Conservation (phyloP, 2,888 invertebrate genomes). For the Trissolcus brochymenae region DNA sequence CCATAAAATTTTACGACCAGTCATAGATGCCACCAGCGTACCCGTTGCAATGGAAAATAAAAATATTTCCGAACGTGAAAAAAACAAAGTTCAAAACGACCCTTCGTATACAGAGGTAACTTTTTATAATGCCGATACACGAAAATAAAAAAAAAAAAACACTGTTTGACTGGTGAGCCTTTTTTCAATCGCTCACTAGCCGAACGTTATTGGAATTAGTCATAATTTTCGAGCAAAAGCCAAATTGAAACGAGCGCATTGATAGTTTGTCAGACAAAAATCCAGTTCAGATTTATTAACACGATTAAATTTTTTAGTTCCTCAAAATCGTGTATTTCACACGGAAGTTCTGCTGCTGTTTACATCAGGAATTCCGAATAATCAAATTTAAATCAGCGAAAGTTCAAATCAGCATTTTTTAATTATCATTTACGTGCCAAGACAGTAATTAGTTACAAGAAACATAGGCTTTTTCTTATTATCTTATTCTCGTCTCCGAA, state of each 20-base stretch:
- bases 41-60: constrained; percentile 38
- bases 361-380: constrained; percentile 1
- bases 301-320: constrained; percentile 17
- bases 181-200: constrained; percentile 27
- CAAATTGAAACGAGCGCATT: constrained; percentile 29
- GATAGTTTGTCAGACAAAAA: constrained; percentile 26
- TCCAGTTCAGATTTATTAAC: constrained; percentile 5
- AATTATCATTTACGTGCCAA: no score
- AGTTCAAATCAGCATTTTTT: constrained; percentile 6
- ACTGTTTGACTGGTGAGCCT: constrained; percentile 18
- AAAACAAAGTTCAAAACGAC: constrained; percentile 45
- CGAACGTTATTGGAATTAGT: constrained; percentile 38
- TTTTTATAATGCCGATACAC: constrained; percentile 38
- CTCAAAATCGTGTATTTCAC: neutral
- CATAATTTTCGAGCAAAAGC: constrained; percentile 18
- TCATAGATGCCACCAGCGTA: constrained; percentile 50
- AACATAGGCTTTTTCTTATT: no score
- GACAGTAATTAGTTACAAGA: no score
- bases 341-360: no score
- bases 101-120: constrained; percentile 27
- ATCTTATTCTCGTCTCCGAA: no score
- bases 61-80: constrained; percentile 47
- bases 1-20: constrained; percentile 50
- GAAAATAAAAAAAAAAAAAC: constrained; percentile 33
- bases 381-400: constrained; percentile 18